phyloP scores from a whole-genome alignment of 2,797 vertebrate species.

The Salmo trutta region DNA sequence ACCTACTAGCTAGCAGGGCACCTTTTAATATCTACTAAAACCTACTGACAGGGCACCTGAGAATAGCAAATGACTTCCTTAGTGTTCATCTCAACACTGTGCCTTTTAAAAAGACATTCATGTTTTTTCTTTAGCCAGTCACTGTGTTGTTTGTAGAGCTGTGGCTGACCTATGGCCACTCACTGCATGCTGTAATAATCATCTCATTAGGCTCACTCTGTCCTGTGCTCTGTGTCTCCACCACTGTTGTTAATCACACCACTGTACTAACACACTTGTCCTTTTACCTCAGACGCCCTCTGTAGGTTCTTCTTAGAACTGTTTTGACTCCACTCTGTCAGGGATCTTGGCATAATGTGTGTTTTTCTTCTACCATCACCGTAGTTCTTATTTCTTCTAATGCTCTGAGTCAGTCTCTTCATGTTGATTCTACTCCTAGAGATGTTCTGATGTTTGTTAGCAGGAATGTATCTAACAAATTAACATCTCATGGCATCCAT shows the following conservation, averaged over 20 bases:
- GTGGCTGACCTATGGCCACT: conserved; percentile 73
- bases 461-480: neutral
- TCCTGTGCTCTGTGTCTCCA: conserved; percentile 66
- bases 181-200: conserved; percentile 63
- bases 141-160: conserved; percentile 79
- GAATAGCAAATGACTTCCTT: no score
- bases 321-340: no score
- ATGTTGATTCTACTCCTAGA: neutral
- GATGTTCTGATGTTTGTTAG: neutral
- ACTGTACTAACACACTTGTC: neutral
- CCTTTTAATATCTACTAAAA: no score
- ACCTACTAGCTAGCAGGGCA: no score
- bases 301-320: neutral
- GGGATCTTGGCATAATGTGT: no score
- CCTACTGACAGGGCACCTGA: no score
- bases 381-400: neutral
- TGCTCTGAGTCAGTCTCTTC: neutral
- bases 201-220: conserved; percentile 51
- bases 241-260: conserved; percentile 30
- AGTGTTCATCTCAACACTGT: neutral
- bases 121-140: conserved; percentile 44
- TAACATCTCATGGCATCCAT: neutral
- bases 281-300: neutral
- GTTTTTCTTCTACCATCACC: neutral
- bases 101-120: conserved; percentile 10